Base-by-base conservation (phyloP, 2,888 invertebrate species). In the Ametastegia equiseti region DNA sequence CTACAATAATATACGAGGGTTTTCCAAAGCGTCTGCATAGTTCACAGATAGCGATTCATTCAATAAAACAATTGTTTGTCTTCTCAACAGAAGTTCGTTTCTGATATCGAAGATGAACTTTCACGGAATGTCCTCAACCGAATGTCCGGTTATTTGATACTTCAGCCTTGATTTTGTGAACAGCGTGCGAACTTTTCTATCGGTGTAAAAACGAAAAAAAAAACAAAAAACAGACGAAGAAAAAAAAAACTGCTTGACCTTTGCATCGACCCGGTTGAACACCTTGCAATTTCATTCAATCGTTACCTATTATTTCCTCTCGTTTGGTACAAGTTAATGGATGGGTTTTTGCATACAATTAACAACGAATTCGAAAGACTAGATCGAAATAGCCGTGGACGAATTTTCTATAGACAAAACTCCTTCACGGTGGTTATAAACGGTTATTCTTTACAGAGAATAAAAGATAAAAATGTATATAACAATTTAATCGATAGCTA, bases 221-320 rank as follows among this genome's bases (percentile, higher is more conserved):
- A 11, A 30, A 30, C 9, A 19, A 30, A 5, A 27, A 63, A 63
- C 13, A 67, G 4, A 19, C 15, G 33, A 33, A 19, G 45, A n/a
- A 19, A n/a, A 47, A 50, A 45, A 13, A 47, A 73, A 73, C n/a
- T 73, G 30, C n/a, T 73, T 47, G 50, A 73, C 73, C 30, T 50
- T 73, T 73, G 73, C 50, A 33, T 47, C 47, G 47, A 33, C 33
- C 73, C 33, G n/a, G 11, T 15, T 7, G n/a, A 3, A 73, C 33
- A 19, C 73, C 73, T 47, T 15, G 73, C 33, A 73, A 73, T 47
- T 33, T 73, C 4, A 33, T 73, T 30, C 33, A 73, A 30, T 47
- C 30, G 6, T 30, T 47, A 30, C 9, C 50, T 33, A 47, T 73
- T 7, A 50, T 73, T 50, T 47, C n/a, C 33, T 73, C 50, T 73